Percentiles rank a stretch among this genome's conserved stretches.
These are phyloP conservation scores for Anolis sagrei DNA, from an alignment of 2,113 vertebrate genomes.

Conservation along the genomic window DNA sequence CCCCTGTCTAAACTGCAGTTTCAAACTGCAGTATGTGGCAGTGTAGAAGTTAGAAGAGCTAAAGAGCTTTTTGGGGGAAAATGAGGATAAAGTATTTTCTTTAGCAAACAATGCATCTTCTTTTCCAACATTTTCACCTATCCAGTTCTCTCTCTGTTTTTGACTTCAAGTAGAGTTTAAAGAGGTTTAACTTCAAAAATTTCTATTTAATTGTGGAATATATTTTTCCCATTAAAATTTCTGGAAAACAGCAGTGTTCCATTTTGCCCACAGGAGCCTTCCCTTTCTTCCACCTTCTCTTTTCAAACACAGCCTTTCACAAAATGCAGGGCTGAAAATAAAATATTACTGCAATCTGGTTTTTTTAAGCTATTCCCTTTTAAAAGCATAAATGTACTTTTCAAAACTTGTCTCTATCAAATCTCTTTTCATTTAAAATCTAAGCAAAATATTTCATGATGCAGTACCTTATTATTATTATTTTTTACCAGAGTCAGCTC, in stretches of 20 bases:
- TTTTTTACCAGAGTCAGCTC: not conserved
- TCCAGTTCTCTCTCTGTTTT: not conserved
- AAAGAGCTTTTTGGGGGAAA: not conserved
- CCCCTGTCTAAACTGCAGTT: no score
- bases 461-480: not conserved
- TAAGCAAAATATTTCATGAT: not conserved
- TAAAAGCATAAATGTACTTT: not conserved
- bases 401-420: not conserved
- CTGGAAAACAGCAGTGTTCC: constrained; percentile 10
- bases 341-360: not conserved
- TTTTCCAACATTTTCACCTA: not conserved
- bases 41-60: not conserved
- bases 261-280: constrained; percentile 7
- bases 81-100: not conserved
- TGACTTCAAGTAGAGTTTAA: not conserved
- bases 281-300: not conserved
- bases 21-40: no score
- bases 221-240: not conserved
- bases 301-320: not conserved
- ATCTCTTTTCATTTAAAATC: not conserved
- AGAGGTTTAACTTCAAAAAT: constrained; percentile 21
- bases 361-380: not conserved
- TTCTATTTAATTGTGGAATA: not conserved
- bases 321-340: not conserved
- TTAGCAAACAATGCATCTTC: not conserved